These are phyloP conservation scores for Serrognathus titanus DNA, from an alignment of 2,888 invertebrate genomes.

Conservation along the genomic window DNA sequence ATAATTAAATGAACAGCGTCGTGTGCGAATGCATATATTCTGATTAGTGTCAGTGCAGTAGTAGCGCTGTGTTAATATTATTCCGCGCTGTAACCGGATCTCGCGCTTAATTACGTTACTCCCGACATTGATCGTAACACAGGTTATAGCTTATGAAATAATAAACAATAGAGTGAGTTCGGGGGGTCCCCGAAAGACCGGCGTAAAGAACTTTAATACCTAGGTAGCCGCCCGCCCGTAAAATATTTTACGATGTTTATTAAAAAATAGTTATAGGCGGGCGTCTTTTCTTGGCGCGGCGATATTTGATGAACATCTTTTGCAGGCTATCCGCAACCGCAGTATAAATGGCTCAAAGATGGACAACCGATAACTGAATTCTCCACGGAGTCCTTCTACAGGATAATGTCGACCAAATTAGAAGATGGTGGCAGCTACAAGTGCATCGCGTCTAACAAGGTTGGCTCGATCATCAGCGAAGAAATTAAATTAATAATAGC, in stretches of 20 bases:
- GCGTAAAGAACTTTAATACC: background rate
- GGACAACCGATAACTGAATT: slow-evolving; percentile 74
- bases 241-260: too few relatives aligned
- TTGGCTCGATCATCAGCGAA: slow-evolving; percentile 89
- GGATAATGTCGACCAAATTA: slow-evolving; percentile 75
- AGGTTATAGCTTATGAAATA: background rate
- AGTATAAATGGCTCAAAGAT: slow-evolving; percentile 90
- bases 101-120: background rate
- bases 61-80: background rate
- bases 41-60: background rate
- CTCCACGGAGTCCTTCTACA: slow-evolving; percentile 77
- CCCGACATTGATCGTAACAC: slow-evolving; percentile 1
- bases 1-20: background rate
- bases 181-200: background rate
- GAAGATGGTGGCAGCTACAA: slow-evolving; percentile 88
- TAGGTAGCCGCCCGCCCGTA: too few relatives aligned
- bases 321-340: slow-evolving; percentile 86
- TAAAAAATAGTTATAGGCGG: too few relatives aligned
- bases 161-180: background rate
- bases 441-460: slow-evolving; percentile 87
- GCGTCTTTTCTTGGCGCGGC: too few relatives aligned
- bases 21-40: background rate
- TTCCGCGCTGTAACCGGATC: background rate
- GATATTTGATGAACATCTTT: slow-evolving; percentile 22
- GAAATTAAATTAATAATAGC: slow-evolving; percentile 86